These are phyloP conservation scores for Pherbina coryleti DNA, from an alignment of 2,888 invertebrate species.

Conservation along the genomic window DNA sequence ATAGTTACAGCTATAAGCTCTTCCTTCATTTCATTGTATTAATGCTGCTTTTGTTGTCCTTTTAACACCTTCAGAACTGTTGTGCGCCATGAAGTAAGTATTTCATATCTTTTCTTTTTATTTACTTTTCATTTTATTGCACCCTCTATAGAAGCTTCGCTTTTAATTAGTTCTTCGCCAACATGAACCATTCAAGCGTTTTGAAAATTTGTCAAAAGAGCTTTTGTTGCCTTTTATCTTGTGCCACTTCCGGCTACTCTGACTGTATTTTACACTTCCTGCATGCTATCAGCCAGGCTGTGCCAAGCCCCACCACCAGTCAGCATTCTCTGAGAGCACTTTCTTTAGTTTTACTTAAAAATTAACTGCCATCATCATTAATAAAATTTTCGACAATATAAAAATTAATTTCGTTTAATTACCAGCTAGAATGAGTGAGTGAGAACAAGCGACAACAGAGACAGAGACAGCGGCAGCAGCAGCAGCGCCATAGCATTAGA, in stretches of 20 bases:
- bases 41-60: too few relatives aligned
- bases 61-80: too few relatives aligned
- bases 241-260: constrained; percentile 10
- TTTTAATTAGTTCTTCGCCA: constrained; percentile 16
- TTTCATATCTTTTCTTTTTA: not conserved
- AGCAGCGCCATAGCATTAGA: not conserved
- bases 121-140: too few relatives aligned
- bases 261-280: not conserved
- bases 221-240: not conserved
- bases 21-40: too few relatives aligned
- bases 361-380: constrained; percentile 33
- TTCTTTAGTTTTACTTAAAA: not conserved
- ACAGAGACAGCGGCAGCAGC: not conserved
- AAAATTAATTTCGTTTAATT: constrained; percentile 34
- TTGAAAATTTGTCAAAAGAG: not conserved
- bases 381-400: constrained; percentile 33
- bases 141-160: not conserved
- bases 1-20: too few relatives aligned
- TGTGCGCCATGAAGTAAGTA: not conserved
- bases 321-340: too few relatives aligned
- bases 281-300: not conserved
- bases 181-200: not conserved
- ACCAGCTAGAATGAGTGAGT: not conserved
- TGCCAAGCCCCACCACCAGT: not conserved
- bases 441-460: not conserved